Base-by-base conservation (phyloP, 2,888 invertebrate genomes). In the Clunio marinus region DNA sequence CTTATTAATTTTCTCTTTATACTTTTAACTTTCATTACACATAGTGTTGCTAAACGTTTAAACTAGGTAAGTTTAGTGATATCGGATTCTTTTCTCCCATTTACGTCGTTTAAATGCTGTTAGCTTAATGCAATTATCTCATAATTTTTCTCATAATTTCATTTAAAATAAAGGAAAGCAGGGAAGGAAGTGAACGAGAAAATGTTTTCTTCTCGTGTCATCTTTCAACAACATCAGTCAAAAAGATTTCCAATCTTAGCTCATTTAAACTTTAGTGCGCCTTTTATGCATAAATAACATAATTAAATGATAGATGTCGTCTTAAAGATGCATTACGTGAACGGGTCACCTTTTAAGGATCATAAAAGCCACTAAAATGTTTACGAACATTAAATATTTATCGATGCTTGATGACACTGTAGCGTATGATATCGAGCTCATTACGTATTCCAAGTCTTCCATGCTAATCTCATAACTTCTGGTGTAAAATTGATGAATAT, bases 401-500 rank as follows among this genome's bases (percentile, higher is more conserved):
- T 55, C 66, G n/a, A n/a, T n/a, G 35, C 55, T 55, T 20, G 20
- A 66, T 51, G 66, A 55, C 32, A 55, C 55, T 17, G 51, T 55
- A 17, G 58, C 68, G 22, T 58, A 37, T 28, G 68, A 68, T 57
- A 58, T 68, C 13, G 76, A 75, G 69, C 79, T 78, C 74, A 78
- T 77, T 74, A 79, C 79, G 65, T 78, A 78, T 75, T 79, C 79
- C 77, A 78, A 77, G 70, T 79, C 79, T 60, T 78, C 75, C 7
- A 68, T 68, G 58, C 77, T 76, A 69, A 78, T 73, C 70, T 81
- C 78, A n/a, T 84, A 83, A 70, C 86, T 84, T 35, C 85, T 78
- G 0, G 88, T 87, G 78, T 86, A 86, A 78, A 88, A 88, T 74
- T 86, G 87, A 79, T 87, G 87, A 69, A 87, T 84, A 73, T 87